phyloP scores from a whole-genome alignment of 1,140 invertebrate species.

The Drosophila setifemur region DNA sequence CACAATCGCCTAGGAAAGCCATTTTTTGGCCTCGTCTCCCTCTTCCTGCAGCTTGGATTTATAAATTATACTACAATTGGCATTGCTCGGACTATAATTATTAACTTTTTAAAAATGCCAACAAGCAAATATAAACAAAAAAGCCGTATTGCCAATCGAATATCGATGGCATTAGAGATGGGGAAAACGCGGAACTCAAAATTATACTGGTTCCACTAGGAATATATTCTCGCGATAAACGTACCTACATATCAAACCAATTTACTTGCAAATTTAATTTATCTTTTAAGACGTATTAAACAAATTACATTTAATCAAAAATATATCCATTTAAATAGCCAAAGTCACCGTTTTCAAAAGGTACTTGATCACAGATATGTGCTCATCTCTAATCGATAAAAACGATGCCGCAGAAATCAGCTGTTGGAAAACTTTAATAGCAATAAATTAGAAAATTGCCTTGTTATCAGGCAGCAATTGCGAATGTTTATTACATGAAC shows the following conservation, averaged over 20 bases:
- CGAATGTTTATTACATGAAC: conserved; percentile 25
- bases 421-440: conserved; percentile 10
- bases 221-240: no score
- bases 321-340: not conserved
- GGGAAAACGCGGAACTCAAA: not conserved
- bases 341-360: not conserved
- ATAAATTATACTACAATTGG: conserved; percentile 25
- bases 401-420: conserved; percentile 29
- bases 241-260: no score
- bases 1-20: conserved; percentile 87
- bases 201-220: no score
- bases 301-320: not conserved
- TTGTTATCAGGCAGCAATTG: conserved; percentile 18
- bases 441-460: conserved; percentile 6
- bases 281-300: no score
- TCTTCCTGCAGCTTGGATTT: conserved; percentile 5
- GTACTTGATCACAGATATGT: no score
- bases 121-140: conserved; percentile 52
- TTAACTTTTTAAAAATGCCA: conserved; percentile 29
- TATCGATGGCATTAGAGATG: not conserved
- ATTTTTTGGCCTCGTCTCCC: conserved; percentile 79
- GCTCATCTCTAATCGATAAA: conserved; percentile 6
- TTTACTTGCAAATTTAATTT: no score
- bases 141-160: conserved; percentile 21
- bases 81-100: conserved; percentile 51